These are phyloP conservation scores for Cryptocephalus primarius DNA, from an alignment of 2,888 invertebrate genomes.

Conservation along the genomic window DNA sequence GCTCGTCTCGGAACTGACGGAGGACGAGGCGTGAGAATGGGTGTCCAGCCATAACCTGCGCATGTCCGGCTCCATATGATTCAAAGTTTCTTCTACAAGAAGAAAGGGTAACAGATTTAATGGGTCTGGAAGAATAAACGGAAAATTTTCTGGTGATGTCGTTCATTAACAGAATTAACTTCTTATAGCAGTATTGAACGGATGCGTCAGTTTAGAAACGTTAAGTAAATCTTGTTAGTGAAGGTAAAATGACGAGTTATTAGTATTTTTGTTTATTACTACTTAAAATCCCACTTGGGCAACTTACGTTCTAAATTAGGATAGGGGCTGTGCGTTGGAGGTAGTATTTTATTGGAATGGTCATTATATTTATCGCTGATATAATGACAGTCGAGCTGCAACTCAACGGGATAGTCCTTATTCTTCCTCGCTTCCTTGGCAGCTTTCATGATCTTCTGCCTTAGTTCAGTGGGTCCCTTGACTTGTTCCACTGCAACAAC, in stretches of 20 bases:
- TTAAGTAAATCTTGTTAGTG: too few relatives aligned
- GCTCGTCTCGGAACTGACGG: conserved; percentile 48
- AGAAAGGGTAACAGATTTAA: not conserved
- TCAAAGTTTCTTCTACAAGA: conserved; percentile 38
- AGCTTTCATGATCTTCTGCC: conserved; percentile 55
- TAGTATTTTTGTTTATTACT: too few relatives aligned
- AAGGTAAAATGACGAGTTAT: too few relatives aligned
- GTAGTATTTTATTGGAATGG: conserved; percentile 21
- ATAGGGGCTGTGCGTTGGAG: conserved; percentile 28
- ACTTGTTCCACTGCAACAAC: conserved; percentile 59
- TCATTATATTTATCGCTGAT: conserved; percentile 32
- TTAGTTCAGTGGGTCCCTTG: conserved; percentile 55
- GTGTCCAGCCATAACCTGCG: conserved; percentile 59
- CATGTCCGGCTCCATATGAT: conserved; percentile 46
- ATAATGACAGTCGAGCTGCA: conserved; percentile 35
- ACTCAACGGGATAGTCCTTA: conserved; percentile 47
- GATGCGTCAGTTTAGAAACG: too few relatives aligned
- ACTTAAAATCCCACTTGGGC: too few relatives aligned
- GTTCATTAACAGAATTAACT: too few relatives aligned
- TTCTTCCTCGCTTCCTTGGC: conserved; percentile 50
- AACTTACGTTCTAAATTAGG: conserved; percentile 34
- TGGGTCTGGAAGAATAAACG: too few relatives aligned
- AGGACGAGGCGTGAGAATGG: conserved; percentile 55
- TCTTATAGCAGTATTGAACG: too few relatives aligned
- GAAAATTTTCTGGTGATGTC: not conserved